Evolutionary conservation across 2,888 invertebrate species (phyloP).

Genomic region (Cerastoderma edule): DNA sequence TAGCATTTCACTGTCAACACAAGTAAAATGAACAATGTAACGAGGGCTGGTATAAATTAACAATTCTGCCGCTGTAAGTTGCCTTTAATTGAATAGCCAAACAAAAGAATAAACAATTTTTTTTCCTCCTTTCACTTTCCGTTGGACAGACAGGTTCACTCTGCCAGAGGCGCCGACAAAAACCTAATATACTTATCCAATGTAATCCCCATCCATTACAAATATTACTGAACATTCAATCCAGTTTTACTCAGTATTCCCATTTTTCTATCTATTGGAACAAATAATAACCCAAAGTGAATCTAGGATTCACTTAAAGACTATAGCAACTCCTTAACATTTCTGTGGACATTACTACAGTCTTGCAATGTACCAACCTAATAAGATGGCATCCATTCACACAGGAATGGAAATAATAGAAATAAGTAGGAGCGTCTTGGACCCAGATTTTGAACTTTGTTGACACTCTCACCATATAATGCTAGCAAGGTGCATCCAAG

Average conservation of each 20-base stretch:
- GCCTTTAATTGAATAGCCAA: slow-evolving; percentile 9
- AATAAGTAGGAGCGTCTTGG: too few species aligned
- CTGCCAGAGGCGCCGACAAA: not conserved
- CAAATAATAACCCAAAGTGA: not conserved
- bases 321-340: too few species aligned
- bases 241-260: slow-evolving; percentile 10
- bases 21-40: slow-evolving; percentile 38
- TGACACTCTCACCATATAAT: too few species aligned
- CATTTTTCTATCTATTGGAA: not conserved
- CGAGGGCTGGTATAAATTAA: slow-evolving; percentile 23
- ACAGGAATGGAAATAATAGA: too few species aligned
- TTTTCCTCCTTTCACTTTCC: not conserved
- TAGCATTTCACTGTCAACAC: slow-evolving; percentile 53
- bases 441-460: too few species aligned
- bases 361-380: too few species aligned
- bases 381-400: too few species aligned
- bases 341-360: too few species aligned
- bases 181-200: slow-evolving; percentile 15
- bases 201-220: slow-evolving; percentile 22
- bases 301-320: too few species aligned
- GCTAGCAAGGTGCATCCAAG: too few species aligned
- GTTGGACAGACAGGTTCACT: not conserved
- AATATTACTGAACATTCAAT: slow-evolving; percentile 19
- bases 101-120: slow-evolving; percentile 9
- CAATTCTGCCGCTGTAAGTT: slow-evolving; percentile 11